These are phyloP conservation scores for Gymnothorax javanicus DNA, from an alignment of 2,797 vertebrate genomes.

Conservation along the genomic window DNA sequence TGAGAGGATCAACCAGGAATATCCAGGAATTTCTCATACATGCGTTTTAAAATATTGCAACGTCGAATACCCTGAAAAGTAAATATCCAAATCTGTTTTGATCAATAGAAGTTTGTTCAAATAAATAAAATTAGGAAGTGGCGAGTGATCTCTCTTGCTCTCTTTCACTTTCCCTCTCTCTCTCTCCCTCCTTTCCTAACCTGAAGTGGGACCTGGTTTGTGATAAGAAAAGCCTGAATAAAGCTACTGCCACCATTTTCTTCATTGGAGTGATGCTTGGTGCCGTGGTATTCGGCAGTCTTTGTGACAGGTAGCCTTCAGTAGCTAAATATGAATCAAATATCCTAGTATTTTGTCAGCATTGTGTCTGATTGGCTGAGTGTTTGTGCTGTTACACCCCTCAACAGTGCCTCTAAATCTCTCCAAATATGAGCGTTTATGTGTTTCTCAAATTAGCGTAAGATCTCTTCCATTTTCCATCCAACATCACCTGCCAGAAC, in stretches of 20 bases:
- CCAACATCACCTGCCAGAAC: too few species aligned
- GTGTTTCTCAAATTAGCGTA: too few species aligned
- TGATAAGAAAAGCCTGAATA: constrained; percentile 67
- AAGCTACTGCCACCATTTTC: constrained; percentile 69
- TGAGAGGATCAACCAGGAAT: background rate
- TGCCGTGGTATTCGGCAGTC: constrained; percentile 68
- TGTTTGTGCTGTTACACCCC: too few species aligned
- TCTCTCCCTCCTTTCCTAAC: too few species aligned
- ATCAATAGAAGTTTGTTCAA: too few species aligned
- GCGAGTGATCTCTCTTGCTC: background rate
- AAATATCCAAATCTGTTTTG: too few species aligned
- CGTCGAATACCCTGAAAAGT: background rate
- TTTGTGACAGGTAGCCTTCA: constrained; percentile 70
- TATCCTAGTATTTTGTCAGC: background rate
- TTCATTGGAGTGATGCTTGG: constrained; percentile 77
- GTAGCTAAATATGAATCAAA: background rate
- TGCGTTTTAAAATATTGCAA: background rate
- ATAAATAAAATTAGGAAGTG: too few species aligned
- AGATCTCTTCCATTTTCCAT: too few species aligned
- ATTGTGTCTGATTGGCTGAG: background rate
- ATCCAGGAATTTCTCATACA: background rate
- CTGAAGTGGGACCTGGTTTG: constrained; percentile 77
- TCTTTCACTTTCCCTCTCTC: background rate
- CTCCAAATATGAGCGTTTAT: too few species aligned
- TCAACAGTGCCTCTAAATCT: constrained; percentile 63